These are phyloP conservation scores for Zaprionus ornatus DNA, from an alignment of 1,140 invertebrate species.

Conservation along the genomic window DNA sequence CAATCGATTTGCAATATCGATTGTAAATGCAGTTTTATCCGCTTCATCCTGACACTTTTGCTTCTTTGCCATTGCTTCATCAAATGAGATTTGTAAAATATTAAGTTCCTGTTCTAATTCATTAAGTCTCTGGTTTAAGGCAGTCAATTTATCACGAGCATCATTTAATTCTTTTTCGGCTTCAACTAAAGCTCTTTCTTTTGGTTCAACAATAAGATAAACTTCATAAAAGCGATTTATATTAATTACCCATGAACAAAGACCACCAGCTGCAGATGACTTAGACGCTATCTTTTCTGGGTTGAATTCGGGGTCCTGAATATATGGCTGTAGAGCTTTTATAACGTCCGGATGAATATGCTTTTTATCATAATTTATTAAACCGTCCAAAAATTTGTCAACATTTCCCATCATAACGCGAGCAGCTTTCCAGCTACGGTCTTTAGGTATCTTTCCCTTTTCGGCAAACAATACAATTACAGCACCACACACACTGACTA, in stretches of 20 bases:
- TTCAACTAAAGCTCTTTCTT: constrained; percentile 90
- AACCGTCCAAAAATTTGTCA: constrained; percentile 92
- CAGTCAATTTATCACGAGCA: constrained; percentile 90
- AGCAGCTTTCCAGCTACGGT: constrained; percentile 96
- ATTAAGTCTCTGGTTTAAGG: constrained; percentile 86
- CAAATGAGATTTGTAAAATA: constrained; percentile 91
- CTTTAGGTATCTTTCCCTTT: constrained; percentile 95
- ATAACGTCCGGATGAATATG: constrained; percentile 95
- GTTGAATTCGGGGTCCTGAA: constrained; percentile 90
- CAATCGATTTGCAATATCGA: constrained; percentile 95
- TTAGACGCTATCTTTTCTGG: constrained; percentile 93
- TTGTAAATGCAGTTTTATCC: constrained; percentile 92
- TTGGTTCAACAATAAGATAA: constrained; percentile 96
- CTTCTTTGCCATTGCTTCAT: constrained; percentile 93
- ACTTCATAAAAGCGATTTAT: constrained; percentile 96
- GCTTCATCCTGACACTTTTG: constrained; percentile 94
- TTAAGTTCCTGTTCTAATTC: constrained; percentile 92
- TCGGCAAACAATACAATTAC: constrained; percentile 94
- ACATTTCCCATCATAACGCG: constrained; percentile 94
- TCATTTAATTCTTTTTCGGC: constrained; percentile 93
- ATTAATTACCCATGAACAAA: constrained; percentile 97
- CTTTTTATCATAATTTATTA: constrained; percentile 97
- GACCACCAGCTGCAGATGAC: constrained; percentile 93
- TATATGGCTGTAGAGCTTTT: constrained; percentile 88
- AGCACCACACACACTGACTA: constrained; percentile 93